phyloP scores from a whole-genome alignment of 1,140 invertebrate species.

The Kradibia gibbosae region DNA sequence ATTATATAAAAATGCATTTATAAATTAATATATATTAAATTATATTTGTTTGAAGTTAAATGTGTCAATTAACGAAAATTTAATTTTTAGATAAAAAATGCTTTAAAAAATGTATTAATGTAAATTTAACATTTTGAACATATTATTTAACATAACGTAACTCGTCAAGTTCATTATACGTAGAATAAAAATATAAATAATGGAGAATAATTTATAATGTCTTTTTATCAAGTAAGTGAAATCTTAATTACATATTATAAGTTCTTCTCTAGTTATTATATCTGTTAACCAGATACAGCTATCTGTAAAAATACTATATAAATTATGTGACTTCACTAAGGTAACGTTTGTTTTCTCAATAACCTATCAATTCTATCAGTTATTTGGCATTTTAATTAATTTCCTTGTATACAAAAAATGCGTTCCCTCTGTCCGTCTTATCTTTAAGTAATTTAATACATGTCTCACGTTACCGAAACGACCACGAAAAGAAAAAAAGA shows the following conservation, averaged over 20 bases:
- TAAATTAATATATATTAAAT: too few relatives aligned
- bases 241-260: background rate
- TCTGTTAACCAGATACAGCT: too few relatives aligned
- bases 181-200: background rate
- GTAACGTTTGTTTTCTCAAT: background rate
- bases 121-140: too few relatives aligned
- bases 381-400: too few relatives aligned
- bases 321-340: background rate
- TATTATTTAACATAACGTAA: too few relatives aligned
- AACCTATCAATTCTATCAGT: too few relatives aligned
- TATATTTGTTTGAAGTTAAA: too few relatives aligned
- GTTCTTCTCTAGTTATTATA: background rate
- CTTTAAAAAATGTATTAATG: too few relatives aligned
- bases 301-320: background rate
- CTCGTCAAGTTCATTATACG: too few relatives aligned
- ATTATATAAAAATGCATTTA: too few relatives aligned
- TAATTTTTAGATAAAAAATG: too few relatives aligned
- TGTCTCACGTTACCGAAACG: conserved; percentile 39
- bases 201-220: background rate
- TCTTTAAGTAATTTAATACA: conserved; percentile 34
- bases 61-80: too few relatives aligned
- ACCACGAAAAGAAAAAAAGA: background rate
- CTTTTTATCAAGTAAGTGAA: background rate
- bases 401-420: background rate
- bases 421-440: background rate